Evolutionary conservation across 2,888 invertebrate species (phyloP), one percentile per base, ranked within the genome.

Genomic region (Lithophane semibrunnea): DNA sequence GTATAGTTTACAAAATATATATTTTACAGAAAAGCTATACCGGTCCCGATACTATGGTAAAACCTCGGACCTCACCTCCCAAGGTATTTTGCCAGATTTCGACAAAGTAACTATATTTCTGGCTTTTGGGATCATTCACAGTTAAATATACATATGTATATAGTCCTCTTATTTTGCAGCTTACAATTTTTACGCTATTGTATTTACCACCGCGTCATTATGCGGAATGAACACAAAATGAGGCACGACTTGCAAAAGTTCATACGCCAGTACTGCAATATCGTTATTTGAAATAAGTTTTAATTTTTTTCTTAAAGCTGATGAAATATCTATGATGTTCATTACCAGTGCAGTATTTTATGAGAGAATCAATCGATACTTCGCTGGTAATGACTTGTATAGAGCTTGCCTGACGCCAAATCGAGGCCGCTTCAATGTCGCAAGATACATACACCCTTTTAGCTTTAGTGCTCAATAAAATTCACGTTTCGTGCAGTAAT

Each of bases 391-490:
- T 79, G 80, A 69, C 79, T 83, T 73, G 72, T 79, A 83, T 80
- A 85, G 79, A 81, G 88, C 88, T 92, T 91, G 89, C 90, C 89
- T 88, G 89, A 88, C 83, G 85, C 82, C 85, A 86, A 82, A 91
- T 90, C 89, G 91, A 92, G 93, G 92, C 89, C 92, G 89, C 87
- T 95, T 92, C 92, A 93, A 93, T 94, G 94, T 94, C 93, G 93
- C 93, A 94, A 94, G 90, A 78, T 78, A 79, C 74, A 91, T 91
- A 92, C 93, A 94, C 94, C 95, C 94, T 96, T 95, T 95, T 94
- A 94, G 94, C 94, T 96, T 96, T 95, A 95, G 90, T 94, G 88
- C 88, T 88, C 90, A 89, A 95, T 95, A 95, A 96, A 95, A 93
- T 90, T 90, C 91, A 88, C 90, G 88, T 89, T 92, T 92, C 92